Evolutionary conservation across 2,797 vertebrate genomes (phyloP).

Genomic region (Malacoraja senta): DNA sequence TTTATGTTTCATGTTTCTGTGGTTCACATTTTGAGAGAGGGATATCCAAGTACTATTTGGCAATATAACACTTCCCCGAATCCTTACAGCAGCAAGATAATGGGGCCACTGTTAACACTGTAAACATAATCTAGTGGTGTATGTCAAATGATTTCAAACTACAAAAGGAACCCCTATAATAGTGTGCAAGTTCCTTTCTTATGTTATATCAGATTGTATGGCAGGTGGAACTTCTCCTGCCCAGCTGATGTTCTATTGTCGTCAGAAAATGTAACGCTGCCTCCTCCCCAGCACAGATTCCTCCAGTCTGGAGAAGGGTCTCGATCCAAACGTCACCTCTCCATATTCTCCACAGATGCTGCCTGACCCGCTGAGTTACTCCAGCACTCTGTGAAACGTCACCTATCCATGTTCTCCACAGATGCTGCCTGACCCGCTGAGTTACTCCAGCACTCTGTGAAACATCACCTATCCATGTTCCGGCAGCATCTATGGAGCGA

Average conservation of each 20-base stretch:
- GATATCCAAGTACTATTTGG: background rate
- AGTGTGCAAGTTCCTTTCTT: background rate
- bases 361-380: too few relatives aligned
- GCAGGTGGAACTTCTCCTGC: background rate
- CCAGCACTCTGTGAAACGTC: too few relatives aligned
- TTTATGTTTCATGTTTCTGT: background rate
- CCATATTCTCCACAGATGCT: too few relatives aligned
- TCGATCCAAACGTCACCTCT: too few relatives aligned
- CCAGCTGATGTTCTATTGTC: background rate
- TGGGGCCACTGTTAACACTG: background rate
- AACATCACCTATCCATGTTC: too few relatives aligned
- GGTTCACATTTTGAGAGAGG: background rate
- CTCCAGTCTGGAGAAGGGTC: too few relatives aligned
- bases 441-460: too few relatives aligned
- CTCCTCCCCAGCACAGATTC: background rate
- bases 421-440: too few relatives aligned
- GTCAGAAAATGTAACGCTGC: background rate
- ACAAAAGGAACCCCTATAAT: background rate
- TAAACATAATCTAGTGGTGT: background rate
- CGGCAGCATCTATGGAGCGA: too few relatives aligned
- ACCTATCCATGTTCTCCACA: too few relatives aligned
- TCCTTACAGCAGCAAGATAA: background rate
- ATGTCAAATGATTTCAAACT: background rate
- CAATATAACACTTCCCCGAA: background rate
- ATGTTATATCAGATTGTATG: background rate